These are phyloP conservation scores for Drosophila melanosoma DNA, from an alignment of 2,888 invertebrate species.

Conservation along the genomic window DNA sequence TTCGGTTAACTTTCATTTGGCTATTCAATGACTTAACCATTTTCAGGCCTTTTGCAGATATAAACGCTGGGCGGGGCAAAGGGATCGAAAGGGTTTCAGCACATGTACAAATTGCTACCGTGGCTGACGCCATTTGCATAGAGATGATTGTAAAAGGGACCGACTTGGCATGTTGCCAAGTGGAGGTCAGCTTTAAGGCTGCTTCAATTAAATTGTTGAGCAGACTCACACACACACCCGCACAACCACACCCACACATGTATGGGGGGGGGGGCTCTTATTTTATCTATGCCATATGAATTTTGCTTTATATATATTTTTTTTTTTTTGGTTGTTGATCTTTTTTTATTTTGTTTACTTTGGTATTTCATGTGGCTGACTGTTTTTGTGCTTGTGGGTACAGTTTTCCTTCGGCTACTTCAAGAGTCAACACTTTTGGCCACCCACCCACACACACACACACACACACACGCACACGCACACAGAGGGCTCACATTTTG, in stretches of 20 bases:
- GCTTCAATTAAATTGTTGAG: conserved; percentile 70
- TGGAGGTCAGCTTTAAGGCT: conserved; percentile 66
- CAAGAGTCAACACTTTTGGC: conserved; percentile 56
- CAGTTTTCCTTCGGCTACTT: conserved; percentile 31
- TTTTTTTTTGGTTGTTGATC: conserved; percentile 31
- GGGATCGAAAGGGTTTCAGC: conserved; percentile 52
- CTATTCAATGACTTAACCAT: conserved; percentile 74
- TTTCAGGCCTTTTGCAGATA: conserved; percentile 56
- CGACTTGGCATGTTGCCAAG: conserved; percentile 42
- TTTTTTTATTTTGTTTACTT: conserved; percentile 28
- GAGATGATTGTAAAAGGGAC: conserved; percentile 34
- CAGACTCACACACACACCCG: conserved; percentile 22
- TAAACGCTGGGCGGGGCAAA: conserved; percentile 7
- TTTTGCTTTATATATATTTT: conserved; percentile 41
- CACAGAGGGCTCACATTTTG: conserved; percentile 54
- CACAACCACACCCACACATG: conserved; percentile 4
- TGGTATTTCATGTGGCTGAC: conserved; percentile 33
- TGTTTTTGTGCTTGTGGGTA: conserved; percentile 24
- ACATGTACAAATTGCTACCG: conserved; percentile 70
- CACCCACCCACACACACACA: conserved; percentile 9
- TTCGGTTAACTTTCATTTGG: conserved; percentile 66
- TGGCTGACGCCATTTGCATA: conserved; percentile 64
- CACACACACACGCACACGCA: conserved; percentile 17
- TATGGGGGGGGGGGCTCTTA: neutral
- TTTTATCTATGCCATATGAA: conserved; percentile 48